These are phyloP conservation scores for Brachirus orientalis DNA, from an alignment of 2,113 vertebrate species.

Conservation along the genomic window DNA sequence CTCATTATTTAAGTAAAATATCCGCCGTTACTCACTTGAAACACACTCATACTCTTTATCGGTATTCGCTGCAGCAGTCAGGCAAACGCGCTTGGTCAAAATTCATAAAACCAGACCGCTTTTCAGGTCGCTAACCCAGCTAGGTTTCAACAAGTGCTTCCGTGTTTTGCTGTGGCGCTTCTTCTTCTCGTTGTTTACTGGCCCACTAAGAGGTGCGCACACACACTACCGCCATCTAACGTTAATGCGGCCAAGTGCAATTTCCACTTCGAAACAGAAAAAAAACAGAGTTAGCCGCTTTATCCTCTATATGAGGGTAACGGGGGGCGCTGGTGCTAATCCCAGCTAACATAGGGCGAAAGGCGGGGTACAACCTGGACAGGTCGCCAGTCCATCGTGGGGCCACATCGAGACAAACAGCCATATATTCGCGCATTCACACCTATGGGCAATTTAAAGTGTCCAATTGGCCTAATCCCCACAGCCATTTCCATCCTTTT, in stretches of 20 bases:
- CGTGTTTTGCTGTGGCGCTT: conserved; percentile 52
- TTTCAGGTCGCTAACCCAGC: not conserved
- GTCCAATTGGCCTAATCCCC: too few relatives aligned
- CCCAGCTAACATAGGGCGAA: too few relatives aligned
- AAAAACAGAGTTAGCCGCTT: not conserved
- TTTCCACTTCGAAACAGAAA: not conserved
- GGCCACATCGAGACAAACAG: too few relatives aligned
- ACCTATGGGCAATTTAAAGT: too few relatives aligned
- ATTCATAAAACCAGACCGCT: not conserved
- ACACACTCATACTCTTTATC: not conserved
- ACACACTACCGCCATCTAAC: conserved; percentile 17
- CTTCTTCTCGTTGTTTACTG: conserved; percentile 8
- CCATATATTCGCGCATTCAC: too few relatives aligned
- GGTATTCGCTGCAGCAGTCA: not conserved
- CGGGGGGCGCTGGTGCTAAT: too few relatives aligned
- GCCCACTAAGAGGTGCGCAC: not conserved
- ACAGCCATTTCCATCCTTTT: too few relatives aligned
- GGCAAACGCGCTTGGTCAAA: not conserved
- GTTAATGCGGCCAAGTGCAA: not conserved
- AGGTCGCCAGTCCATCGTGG: too few relatives aligned
- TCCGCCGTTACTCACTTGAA: not conserved
- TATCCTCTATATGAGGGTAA: too few relatives aligned
- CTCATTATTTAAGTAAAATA: conserved; percentile 62
- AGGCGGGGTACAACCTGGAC: too few relatives aligned
- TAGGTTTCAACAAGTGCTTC: not conserved